These are phyloP conservation scores for Clarias fuscus DNA, from an alignment of 2,797 vertebrate species.

Conservation along the genomic window DNA sequence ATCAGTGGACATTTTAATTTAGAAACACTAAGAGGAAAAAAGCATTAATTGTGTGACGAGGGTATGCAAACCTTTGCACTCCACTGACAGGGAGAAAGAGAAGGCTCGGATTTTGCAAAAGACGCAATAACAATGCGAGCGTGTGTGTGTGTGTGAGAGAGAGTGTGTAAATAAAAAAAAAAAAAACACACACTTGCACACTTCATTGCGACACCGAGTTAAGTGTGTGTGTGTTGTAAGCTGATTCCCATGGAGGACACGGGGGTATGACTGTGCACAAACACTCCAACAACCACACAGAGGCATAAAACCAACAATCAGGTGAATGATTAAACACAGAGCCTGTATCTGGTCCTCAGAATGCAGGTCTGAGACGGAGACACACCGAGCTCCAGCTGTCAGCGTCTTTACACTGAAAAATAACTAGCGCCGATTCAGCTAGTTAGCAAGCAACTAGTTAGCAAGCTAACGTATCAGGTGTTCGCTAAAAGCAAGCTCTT, in stretches of 20 bases:
- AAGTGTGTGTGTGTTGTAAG: neutral
- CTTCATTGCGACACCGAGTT: neutral
- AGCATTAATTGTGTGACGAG: neutral
- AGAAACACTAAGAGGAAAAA: neutral
- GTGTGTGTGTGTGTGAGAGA: too few species aligned
- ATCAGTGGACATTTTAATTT: neutral
- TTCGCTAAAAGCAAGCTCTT: neutral
- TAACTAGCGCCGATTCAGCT: slow-evolving; percentile 21
- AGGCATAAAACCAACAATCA: neutral
- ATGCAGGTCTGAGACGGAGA: neutral
- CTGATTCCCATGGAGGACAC: slow-evolving; percentile 28
- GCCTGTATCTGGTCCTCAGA: neutral
- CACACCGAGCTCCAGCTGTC: slow-evolving; percentile 31
- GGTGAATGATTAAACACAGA: neutral
- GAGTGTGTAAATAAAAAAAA: neutral
- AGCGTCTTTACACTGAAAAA: slow-evolving; percentile 13
- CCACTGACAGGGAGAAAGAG: neutral
- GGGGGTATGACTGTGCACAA: slow-evolving; percentile 61
- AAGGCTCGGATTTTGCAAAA: neutral
- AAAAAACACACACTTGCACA: neutral
- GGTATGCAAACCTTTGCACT: neutral
- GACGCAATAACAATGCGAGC: neutral
- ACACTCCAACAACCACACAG: slow-evolving; percentile 16
- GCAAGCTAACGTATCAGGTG: slow-evolving; percentile 3
- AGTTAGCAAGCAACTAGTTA: slow-evolving; percentile 15